These are phyloP conservation scores for Austrolebias charrua DNA, from an alignment of 2,797 vertebrate genomes.

Conservation along the genomic window DNA sequence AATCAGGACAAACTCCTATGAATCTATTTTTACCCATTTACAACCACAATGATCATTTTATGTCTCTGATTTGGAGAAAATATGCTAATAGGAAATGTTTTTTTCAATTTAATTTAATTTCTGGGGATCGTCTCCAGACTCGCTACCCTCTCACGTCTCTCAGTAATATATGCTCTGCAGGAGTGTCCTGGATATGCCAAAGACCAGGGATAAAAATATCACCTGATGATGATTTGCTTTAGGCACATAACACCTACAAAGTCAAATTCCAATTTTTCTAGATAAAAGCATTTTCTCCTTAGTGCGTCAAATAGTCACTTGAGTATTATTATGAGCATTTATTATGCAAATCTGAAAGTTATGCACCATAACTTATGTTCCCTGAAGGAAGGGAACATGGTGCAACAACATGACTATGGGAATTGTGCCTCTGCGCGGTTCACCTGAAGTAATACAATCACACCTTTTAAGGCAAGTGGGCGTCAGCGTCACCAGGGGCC, in stretches of 20 bases:
- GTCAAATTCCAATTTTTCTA: neutral
- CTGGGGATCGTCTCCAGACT: neutral
- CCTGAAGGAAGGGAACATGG: too few relatives aligned
- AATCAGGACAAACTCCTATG: too few relatives aligned
- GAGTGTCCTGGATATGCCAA: neutral
- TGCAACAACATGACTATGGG: too few relatives aligned
- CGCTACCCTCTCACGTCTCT: neutral
- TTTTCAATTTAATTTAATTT: neutral
- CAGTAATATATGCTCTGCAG: neutral
- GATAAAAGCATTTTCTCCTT: neutral
- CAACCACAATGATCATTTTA: too few relatives aligned
- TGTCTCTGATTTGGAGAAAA: neutral
- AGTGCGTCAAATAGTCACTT: neutral
- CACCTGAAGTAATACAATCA: too few relatives aligned
- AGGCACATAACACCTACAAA: neutral
- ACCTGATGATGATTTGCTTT: neutral
- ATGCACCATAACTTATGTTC: too few relatives aligned
- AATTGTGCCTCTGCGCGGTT: too few relatives aligned
- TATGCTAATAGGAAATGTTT: neutral
- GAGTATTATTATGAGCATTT: neutral
- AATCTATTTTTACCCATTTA: too few relatives aligned
- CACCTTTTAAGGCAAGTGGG: too few relatives aligned
- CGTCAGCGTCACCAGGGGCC: too few relatives aligned
- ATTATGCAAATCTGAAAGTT: constrained; percentile 7
- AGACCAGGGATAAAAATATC: neutral